Evolutionary conservation across 2,113 vertebrate species (phyloP).

Genomic region (Callionymus lyra): DNA sequence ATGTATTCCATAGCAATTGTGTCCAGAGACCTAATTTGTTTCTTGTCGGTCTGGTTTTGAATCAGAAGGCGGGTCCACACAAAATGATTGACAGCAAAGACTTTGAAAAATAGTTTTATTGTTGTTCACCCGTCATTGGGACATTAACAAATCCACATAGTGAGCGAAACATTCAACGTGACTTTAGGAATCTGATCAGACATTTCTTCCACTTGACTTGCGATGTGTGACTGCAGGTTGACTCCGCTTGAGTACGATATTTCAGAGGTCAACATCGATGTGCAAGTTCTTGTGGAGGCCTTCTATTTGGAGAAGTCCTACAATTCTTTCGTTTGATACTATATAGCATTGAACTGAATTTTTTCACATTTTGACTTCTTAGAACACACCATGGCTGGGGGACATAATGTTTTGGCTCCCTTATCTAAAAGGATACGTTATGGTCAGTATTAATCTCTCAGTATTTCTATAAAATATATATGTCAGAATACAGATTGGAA

Average conservation of each 20-base stretch:
- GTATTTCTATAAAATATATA: no score
- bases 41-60: not conserved
- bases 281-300: slow-evolving; percentile 31
- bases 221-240: slow-evolving; percentile 26
- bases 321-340: not conserved
- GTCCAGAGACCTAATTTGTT: not conserved
- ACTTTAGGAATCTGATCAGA: slow-evolving; percentile 41
- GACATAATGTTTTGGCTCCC: no score
- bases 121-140: slow-evolving; percentile 23
- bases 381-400: no score
- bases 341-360: slow-evolving; percentile 1
- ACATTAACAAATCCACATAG: slow-evolving; percentile 29
- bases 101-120: slow-evolving; percentile 42
- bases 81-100: slow-evolving; percentile 16
- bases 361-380: no score
- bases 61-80: not conserved
- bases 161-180: slow-evolving; percentile 18
- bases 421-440: no score
- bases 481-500: no score
- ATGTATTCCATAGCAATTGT: not conserved
- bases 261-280: no score
- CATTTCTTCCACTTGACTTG: slow-evolving; percentile 43
- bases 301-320: slow-evolving; percentile 41
- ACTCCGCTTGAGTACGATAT: slow-evolving; percentile 7
- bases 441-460: no score